Evolutionary conservation across 2,888 invertebrate species (phyloP).

Genomic region (Cephus pulcher): DNA sequence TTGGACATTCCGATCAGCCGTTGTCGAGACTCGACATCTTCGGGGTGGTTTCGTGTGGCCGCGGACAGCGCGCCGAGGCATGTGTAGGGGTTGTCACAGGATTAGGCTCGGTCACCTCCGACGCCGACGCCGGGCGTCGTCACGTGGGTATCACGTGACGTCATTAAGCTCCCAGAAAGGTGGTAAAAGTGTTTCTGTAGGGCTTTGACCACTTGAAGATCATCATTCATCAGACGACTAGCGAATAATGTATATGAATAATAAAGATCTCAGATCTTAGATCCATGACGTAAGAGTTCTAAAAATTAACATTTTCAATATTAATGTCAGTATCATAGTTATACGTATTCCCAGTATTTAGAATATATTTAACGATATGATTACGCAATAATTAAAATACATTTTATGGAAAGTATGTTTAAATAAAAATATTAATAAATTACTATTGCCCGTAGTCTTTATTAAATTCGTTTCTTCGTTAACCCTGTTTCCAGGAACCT

Average conservation of each 20-base stretch:
- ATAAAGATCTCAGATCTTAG: background rate
- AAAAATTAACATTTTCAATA: background rate
- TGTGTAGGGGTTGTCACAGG: constrained; percentile 57
- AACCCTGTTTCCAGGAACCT: background rate
- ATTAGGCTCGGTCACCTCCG: constrained; percentile 47
- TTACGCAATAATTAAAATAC: background rate
- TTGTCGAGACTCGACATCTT: constrained; percentile 41
- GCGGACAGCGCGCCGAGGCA: constrained; percentile 54
- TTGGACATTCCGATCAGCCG: constrained; percentile 25
- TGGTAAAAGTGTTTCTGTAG: background rate
- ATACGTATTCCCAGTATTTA: background rate
- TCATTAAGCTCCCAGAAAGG: constrained; percentile 9
- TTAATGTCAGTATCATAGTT: background rate
- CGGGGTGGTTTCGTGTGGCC: constrained; percentile 47
- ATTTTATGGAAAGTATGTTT: background rate
- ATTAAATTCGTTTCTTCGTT: background rate
- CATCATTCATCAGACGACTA: background rate
- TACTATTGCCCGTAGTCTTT: background rate
- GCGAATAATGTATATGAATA: background rate
- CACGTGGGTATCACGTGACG: constrained; percentile 54
- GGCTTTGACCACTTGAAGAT: background rate
- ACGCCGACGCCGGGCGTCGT: constrained; percentile 47
- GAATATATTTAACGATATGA: background rate
- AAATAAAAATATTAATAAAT: background rate
- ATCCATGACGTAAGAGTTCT: background rate